These are phyloP conservation scores for Zootermopsis nevadensis DNA, from an alignment of 2,888 invertebrate genomes.

Conservation along the genomic window DNA sequence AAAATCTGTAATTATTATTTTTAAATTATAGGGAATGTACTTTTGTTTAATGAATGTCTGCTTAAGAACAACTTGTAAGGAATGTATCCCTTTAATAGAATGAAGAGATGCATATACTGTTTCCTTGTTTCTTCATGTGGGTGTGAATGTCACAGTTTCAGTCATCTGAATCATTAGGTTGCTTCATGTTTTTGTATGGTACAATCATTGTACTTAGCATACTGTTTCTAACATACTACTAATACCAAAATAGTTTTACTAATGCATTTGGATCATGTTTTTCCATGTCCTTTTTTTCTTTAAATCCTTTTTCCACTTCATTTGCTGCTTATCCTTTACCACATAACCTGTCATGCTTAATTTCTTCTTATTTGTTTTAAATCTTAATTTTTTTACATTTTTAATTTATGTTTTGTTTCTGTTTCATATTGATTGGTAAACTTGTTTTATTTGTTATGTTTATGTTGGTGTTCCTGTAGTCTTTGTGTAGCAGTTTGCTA, in stretches of 20 bases:
- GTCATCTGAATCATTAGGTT: background rate
- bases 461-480: background rate
- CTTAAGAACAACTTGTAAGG: too few relatives aligned
- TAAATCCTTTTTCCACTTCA: constrained; percentile 8
- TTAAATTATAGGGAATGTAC: too few relatives aligned
- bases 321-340: background rate
- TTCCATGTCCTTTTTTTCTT: constrained; percentile 33
- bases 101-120: too few relatives aligned
- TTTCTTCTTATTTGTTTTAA: background rate
- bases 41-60: too few relatives aligned
- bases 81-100: too few relatives aligned
- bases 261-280: background rate
- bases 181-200: background rate
- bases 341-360: background rate
- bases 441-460: background rate
- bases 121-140: too few relatives aligned
- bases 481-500: constrained; percentile 27
- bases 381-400: constrained; percentile 48
- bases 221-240: constrained; percentile 39
- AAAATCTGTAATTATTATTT: too few relatives aligned
- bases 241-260: constrained; percentile 48
- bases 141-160: background rate
- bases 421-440: background rate
- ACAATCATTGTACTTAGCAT: background rate
- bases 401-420: constrained; percentile 53